Percentiles rank a stretch among this genome's conserved stretches.
phyloP scores from a whole-genome alignment of 2,888 invertebrate species.

The Tetranychus truncatus region DNA sequence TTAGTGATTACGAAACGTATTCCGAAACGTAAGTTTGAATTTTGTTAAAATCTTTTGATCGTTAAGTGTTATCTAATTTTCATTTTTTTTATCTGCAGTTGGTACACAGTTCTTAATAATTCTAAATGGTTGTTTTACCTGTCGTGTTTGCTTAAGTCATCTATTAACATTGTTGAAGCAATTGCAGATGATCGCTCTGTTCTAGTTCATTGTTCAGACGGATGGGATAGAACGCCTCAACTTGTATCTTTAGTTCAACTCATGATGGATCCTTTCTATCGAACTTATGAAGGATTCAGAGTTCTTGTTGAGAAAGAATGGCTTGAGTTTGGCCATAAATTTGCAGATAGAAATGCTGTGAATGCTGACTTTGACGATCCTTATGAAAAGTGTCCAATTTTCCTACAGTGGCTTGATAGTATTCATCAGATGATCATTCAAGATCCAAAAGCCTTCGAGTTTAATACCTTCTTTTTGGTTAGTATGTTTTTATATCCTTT shows the following conservation, averaged over 20 bases:
- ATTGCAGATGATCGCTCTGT: conserved; percentile 65
- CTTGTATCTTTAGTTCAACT: conserved; percentile 80
- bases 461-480: conserved; percentile 78
- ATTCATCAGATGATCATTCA: conserved; percentile 74
- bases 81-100: conserved; percentile 41
- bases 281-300: conserved; percentile 87
- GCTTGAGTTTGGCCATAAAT: conserved; percentile 95
- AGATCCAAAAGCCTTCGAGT: conserved; percentile 84
- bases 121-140: conserved; percentile 82
- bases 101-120: conserved; percentile 68
- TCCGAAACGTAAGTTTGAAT: not conserved
- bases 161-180: conserved; percentile 50
- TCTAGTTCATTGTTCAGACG: conserved; percentile 92
- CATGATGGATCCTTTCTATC: conserved; percentile 76
- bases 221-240: conserved; percentile 97
- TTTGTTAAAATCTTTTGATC: not conserved
- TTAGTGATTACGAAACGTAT: not conserved
- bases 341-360: conserved; percentile 67
- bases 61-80: not conserved
- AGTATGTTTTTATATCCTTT: conserved; percentile 31
- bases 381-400: conserved; percentile 93
- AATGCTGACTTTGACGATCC: conserved; percentile 57
- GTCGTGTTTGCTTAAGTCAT: conserved; percentile 60
- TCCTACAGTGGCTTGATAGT: conserved; percentile 92
- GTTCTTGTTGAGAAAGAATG: conserved; percentile 84